Base-by-base conservation (phyloP, 2,113 vertebrate species). In the Acinonyx jubatus region DNA sequence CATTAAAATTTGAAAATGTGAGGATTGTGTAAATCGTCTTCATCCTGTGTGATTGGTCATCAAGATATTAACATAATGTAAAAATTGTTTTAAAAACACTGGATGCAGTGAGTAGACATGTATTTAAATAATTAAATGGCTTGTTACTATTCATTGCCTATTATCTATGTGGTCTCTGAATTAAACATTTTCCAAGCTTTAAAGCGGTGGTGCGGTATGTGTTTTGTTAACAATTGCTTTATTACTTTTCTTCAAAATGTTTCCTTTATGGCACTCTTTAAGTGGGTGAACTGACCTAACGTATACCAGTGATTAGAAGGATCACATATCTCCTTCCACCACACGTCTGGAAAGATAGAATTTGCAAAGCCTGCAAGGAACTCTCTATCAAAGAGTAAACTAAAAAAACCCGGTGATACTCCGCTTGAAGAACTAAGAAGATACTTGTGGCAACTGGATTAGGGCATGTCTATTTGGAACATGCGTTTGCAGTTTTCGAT, bases 121-220 rank as follows among this genome's bases (percentile, higher is more conserved):
- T 97, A 93, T 96, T 93, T 95, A 87, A 97, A 88, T 96, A 96
- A 95, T 95, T 86, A 94, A 94, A 50, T 83, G 71, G 7, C 7
- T 93, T 91, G 74, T 93, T 95, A 92, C 80, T 95, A 92, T 80
- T 91, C 90, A 97, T 84, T 97, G 73, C 4, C 36, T 38, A 86
- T 94, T 96, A 94, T 83, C 48, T 93, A 86, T 50, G 65, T 97
- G 82, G 57, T 96, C n/a, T 94, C 76, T 97, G 73, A 89, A 84
- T 87, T 74, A 97, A 85, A 94, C 25, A 96, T 88, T 97, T 96
- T 78, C 29, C 25, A 93, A 97, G 71, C 41, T 91, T 95, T 93
- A 90, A 83, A 94, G 74, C 66, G 38, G 38, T 81, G 91, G 4
- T 66, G 1, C 69, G 92, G 23, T 73, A 65, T 52, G 9, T 14